Percentiles rank a stretch among this genome's conserved stretches.
phyloP scores from a whole-genome alignment of 2,888 invertebrate species.

The Ectobius pallidus region DNA sequence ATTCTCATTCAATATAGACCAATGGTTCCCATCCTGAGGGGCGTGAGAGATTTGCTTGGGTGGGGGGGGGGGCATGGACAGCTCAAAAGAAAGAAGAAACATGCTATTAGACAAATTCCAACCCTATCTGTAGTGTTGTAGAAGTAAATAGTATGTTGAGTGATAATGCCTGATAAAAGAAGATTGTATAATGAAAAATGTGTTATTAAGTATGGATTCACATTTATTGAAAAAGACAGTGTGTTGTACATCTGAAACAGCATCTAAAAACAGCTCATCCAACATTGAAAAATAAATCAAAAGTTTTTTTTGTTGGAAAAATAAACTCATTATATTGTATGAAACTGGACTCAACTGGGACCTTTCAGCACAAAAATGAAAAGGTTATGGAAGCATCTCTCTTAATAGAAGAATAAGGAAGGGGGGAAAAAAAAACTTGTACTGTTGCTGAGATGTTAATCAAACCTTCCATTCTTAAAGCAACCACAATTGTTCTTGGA shows the following conservation, averaged over 20 bases:
- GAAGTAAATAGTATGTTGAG: neutral
- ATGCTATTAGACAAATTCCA: neutral
- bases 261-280: neutral
- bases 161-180: neutral
- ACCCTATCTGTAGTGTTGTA: neutral
- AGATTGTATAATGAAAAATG: neutral
- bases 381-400: neutral
- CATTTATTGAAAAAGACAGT: neutral
- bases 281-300: neutral
- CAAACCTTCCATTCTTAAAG: neutral
- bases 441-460: neutral
- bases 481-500: neutral
- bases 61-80: neutral
- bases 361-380: neutral
- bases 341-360: neutral
- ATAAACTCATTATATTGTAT: neutral
- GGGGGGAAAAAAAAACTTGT: neutral
- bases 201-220: neutral
- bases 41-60: neutral
- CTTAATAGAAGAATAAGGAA: neutral
- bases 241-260: neutral
- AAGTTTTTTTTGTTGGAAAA: too few species aligned
- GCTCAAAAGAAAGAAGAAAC: neutral
- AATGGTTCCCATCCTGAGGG: neutral
- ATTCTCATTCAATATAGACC: too few species aligned